A percentile compares a stretch with the other conserved stretches of the same genome.
Evolutionary conservation across 2,113 vertebrate species (phyloP).

Genomic region (Chrysemys picta): DNA sequence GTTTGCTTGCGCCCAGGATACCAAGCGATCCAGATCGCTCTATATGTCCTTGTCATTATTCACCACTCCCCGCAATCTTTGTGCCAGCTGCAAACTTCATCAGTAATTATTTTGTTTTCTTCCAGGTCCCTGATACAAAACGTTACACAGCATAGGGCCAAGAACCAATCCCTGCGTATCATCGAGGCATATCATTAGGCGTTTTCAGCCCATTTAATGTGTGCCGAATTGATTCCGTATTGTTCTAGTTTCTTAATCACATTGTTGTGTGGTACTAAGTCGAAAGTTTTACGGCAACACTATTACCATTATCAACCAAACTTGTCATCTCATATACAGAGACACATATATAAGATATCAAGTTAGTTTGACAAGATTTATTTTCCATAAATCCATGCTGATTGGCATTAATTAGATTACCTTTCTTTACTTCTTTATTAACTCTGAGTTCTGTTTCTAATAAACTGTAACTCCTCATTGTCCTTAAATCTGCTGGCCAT

Average conservation of each 20-base stretch:
- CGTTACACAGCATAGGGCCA: rapidly evolving
- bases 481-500: not conserved
- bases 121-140: not conserved
- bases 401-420: constrained; percentile 33
- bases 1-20: not conserved
- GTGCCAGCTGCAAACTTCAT: not conserved
- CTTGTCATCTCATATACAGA: constrained; percentile 45
- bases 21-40: not conserved
- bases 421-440: not conserved
- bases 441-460: not conserved
- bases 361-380: not conserved
- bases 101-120: not conserved
- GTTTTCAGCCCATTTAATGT: not conserved
- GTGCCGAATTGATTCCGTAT: not conserved
- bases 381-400: constrained; percentile 35
- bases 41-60: not conserved
- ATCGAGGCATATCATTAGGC: not conserved
- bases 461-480: not conserved
- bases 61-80: not conserved
- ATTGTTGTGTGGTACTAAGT: not conserved
- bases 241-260: not conserved
- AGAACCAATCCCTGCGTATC: not conserved
- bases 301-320: constrained; percentile 42
- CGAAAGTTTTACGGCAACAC: constrained; percentile 25
- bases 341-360: not conserved